Conservation (phyloP, 2,113 vertebrate species). For the Oreochromis spilurus region DNA sequence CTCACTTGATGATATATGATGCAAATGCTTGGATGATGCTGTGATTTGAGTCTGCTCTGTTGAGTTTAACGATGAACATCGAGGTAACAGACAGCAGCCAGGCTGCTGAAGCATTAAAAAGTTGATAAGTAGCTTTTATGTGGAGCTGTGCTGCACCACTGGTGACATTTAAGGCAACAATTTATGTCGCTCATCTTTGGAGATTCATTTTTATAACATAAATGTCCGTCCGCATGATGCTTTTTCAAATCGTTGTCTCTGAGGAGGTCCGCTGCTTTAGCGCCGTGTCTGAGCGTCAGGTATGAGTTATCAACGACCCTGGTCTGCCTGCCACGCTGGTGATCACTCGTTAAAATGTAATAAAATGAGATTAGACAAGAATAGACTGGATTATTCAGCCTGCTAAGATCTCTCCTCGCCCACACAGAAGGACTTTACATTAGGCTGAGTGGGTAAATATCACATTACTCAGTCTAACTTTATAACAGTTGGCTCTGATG, state of each 20-base stretch:
- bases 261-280: not conserved
- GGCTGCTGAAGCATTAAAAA: not conserved
- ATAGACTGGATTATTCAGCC: conserved; percentile 36
- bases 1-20: not conserved
- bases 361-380: conserved; percentile 45
- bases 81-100: not conserved
- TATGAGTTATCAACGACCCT: not conserved
- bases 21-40: not conserved
- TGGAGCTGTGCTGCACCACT: not conserved
- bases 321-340: not conserved
- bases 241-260: not conserved
- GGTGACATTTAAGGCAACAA: not conserved
- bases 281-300: not conserved
- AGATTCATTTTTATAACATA: not conserved
- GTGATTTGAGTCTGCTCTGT: not conserved
- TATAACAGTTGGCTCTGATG: not conserved
- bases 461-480: conserved; percentile 31
- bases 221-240: not conserved
- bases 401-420: not conserved
- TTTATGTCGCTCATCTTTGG: too few relatives aligned
- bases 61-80: not conserved
- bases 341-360: conserved; percentile 10
- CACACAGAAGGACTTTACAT: conserved; percentile 5
- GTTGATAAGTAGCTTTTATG: not conserved
- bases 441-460: conserved; percentile 31